These are phyloP conservation scores for Ectemnius lituratus DNA, from an alignment of 2,888 invertebrate species.

Conservation along the genomic window DNA sequence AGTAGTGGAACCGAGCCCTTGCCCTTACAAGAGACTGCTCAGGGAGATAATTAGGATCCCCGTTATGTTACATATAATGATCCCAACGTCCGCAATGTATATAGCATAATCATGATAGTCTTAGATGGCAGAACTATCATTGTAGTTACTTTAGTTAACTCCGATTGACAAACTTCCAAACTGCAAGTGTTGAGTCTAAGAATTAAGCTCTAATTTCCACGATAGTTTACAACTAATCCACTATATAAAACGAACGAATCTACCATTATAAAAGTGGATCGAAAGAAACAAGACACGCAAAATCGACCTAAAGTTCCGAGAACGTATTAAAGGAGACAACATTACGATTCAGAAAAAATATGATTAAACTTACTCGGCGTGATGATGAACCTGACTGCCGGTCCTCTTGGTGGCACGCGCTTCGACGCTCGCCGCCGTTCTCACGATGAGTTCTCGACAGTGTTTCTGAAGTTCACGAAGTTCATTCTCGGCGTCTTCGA, in stretches of 20 bases:
- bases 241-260: too few relatives aligned
- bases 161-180: too few relatives aligned
- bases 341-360: too few relatives aligned
- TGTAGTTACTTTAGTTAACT: too few relatives aligned
- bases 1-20: neutral
- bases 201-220: too few relatives aligned
- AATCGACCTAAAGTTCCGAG: too few relatives aligned
- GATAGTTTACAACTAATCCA: too few relatives aligned
- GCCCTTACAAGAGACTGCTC: neutral
- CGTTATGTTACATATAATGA: neutral
- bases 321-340: too few relatives aligned
- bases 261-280: too few relatives aligned
- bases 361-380: conserved; percentile 44
- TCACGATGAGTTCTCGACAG: conserved; percentile 83
- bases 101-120: neutral
- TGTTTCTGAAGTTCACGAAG: conserved; percentile 84
- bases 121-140: too few relatives aligned
- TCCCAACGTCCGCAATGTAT: neutral
- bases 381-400: conserved; percentile 38
- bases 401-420: conserved; percentile 60
- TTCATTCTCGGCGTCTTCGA: conserved; percentile 86
- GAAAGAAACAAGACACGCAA: too few relatives aligned
- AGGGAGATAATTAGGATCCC: neutral
- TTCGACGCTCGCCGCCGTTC: conserved; percentile 79
- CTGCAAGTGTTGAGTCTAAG: too few relatives aligned